A percentile compares a stretch with the other conserved stretches of the same genome.
Evolutionary conservation across 1,140 invertebrate species (phyloP).

Genomic region (Palaemon carinicauda): DNA sequence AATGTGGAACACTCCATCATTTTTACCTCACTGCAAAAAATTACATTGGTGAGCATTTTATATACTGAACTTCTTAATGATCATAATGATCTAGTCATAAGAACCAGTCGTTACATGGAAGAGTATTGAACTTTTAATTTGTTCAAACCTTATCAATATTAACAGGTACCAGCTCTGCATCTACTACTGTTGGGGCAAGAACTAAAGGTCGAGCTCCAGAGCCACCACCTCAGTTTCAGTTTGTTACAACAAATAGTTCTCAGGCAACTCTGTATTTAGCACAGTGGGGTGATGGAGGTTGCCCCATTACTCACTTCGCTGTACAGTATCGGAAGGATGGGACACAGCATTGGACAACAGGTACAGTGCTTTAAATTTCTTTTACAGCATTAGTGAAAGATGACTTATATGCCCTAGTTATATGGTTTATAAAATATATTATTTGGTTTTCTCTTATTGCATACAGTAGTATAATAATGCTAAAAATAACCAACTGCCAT

Average conservation of each 20-base stretch:
- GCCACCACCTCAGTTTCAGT: conserved; percentile 71
- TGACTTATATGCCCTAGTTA: too few relatives aligned
- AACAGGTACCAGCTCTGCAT: conserved; percentile 37
- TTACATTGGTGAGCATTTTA: conserved; percentile 24
- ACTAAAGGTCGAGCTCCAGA: conserved; percentile 76
- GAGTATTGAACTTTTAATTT: neutral
- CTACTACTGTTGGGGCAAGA: conserved; percentile 82
- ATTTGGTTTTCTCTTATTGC: too few relatives aligned
- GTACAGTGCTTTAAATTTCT: neutral
- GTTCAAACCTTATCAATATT: neutral
- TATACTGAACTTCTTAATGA: neutral
- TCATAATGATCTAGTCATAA: neutral
- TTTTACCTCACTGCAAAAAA: conserved; percentile 61
- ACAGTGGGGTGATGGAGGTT: conserved; percentile 82
- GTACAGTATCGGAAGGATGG: conserved; percentile 68
- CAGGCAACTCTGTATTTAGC: conserved; percentile 74
- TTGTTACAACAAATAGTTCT: conserved; percentile 70
- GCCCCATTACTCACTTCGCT: conserved; percentile 72
- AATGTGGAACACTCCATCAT: conserved; percentile 72
- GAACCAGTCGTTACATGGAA: neutral
- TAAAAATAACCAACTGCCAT: too few relatives aligned
- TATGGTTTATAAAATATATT: too few relatives aligned
- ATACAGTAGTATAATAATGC: too few relatives aligned
- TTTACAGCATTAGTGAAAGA: neutral
- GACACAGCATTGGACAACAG: conserved; percentile 25